Conservation (phyloP, 1,140 invertebrate species). For the Drosophila pruinosa region DNA sequence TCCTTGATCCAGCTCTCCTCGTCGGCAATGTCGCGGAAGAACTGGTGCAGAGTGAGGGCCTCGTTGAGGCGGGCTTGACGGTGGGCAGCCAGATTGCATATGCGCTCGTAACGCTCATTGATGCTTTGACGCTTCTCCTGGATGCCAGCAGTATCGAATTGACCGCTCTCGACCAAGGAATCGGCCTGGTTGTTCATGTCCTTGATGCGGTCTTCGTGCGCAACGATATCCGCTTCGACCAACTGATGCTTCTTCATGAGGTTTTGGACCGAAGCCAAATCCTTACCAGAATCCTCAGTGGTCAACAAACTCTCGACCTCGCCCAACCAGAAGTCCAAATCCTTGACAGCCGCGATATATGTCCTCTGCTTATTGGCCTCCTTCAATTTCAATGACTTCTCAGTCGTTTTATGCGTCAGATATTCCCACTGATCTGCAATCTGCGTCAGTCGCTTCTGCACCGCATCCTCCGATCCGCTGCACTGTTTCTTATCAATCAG, state of each 20-base stretch:
- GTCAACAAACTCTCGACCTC: constrained; percentile 98
- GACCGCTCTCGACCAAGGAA: constrained; percentile 95
- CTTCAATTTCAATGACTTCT: constrained; percentile 98
- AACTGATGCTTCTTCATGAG: constrained; percentile 99
- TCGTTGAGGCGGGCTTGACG: constrained; percentile 95
- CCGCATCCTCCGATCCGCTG: constrained; percentile 95
- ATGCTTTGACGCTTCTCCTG: constrained; percentile 96
- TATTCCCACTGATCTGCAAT: constrained; percentile 99
- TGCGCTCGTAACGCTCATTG: constrained; percentile 96
- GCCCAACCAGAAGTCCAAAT: constrained; percentile 99
- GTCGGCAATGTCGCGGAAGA: constrained; percentile 99
- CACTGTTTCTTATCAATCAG: constrained; percentile 96
- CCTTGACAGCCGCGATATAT: constrained; percentile 99
- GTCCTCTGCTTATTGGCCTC: constrained; percentile 99
- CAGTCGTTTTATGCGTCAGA: constrained; percentile 97
- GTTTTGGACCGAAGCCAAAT: constrained; percentile 99
- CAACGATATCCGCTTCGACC: constrained; percentile 98
- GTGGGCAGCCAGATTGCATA: constrained; percentile 96
- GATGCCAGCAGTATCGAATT: constrained; percentile 96
- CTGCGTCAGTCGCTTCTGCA: constrained; percentile 93
- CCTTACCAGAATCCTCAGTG: constrained; percentile 98
- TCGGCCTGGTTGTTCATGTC: constrained; percentile 98
- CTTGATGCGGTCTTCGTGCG: constrained; percentile 97
- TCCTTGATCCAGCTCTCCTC: constrained; percentile 99
- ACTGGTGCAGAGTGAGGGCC: constrained; percentile 98